A percentile compares a stretch with the other conserved stretches of the same genome.
Evolutionary conservation across 2,888 invertebrate genomes (phyloP).

Genomic region (Rotaria magnacalcarata): DNA sequence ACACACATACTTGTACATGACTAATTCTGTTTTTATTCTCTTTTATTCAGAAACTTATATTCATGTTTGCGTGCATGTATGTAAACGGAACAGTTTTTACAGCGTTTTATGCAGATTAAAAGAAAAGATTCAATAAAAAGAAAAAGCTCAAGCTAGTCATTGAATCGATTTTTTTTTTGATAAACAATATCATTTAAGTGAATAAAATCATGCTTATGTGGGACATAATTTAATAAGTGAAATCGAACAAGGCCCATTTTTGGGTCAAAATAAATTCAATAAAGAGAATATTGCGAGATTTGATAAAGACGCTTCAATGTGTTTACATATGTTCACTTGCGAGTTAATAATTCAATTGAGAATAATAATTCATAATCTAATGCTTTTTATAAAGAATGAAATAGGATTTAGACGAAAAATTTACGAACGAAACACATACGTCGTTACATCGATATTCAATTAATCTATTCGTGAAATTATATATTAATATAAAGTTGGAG

Average conservation of each 20-base stretch:
- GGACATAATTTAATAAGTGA: background rate
- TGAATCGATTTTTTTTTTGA: background rate
- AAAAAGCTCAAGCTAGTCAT: background rate
- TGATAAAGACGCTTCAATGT: background rate
- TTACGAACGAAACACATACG: background rate
- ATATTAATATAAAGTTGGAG: background rate
- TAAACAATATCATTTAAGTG: too few species aligned
- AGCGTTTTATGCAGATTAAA: background rate
- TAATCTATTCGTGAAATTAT: background rate
- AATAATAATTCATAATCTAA: background rate
- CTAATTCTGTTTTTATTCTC: background rate
- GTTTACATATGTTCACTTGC: background rate
- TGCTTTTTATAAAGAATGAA: background rate
- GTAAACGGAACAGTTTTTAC: conserved; percentile 13
- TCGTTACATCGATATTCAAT: background rate
- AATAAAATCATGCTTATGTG: background rate
- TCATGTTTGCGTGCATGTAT: background rate
- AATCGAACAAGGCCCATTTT: background rate
- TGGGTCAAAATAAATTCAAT: background rate
- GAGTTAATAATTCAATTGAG: background rate
- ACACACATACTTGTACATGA: background rate
- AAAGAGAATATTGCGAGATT: background rate
- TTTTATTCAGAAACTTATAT: background rate
- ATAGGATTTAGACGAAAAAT: background rate
- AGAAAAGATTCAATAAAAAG: background rate